These are phyloP conservation scores for Cyclophora punctaria DNA, from an alignment of 2,888 invertebrate species.

Conservation along the genomic window DNA sequence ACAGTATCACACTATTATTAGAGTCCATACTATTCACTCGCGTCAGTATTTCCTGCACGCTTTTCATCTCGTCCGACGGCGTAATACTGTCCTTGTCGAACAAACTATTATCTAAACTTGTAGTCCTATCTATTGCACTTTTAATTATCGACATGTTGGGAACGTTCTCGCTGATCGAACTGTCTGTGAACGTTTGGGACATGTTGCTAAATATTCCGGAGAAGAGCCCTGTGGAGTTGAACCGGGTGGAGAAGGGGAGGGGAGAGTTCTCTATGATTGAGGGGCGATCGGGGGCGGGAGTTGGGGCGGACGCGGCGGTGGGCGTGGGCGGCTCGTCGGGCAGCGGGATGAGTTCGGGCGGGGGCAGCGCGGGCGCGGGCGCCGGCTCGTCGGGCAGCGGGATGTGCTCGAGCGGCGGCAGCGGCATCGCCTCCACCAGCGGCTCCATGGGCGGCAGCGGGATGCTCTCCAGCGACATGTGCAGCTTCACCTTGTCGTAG, in stretches of 20 bases:
- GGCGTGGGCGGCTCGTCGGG: slow-evolving; percentile 56
- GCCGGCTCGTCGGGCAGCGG: slow-evolving; percentile 55
- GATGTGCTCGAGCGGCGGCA: slow-evolving; percentile 56
- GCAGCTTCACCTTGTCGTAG: slow-evolving; percentile 40
- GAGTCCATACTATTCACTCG: slow-evolving; percentile 72
- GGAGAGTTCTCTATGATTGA: slow-evolving; percentile 43
- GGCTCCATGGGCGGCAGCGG: slow-evolving; percentile 40
- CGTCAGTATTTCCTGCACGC: slow-evolving; percentile 66
- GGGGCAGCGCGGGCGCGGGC: slow-evolving; percentile 36
- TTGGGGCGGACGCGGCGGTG: slow-evolving; percentile 36
- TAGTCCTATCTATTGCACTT: slow-evolving; percentile 70
- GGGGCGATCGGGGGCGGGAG: slow-evolving; percentile 33
- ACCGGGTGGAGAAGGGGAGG: slow-evolving; percentile 52
- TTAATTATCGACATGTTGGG: slow-evolving; percentile 68
- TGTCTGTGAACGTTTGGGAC: slow-evolving; percentile 47
- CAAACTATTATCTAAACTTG: slow-evolving; percentile 61
- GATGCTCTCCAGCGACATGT: slow-evolving; percentile 58
- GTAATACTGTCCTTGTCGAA: slow-evolving; percentile 57
- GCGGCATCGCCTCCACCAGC: slow-evolving; percentile 57
- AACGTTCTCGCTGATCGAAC: slow-evolving; percentile 52
- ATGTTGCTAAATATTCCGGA: slow-evolving; percentile 65
- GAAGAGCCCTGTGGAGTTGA: slow-evolving; percentile 60
- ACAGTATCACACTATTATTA: slow-evolving; percentile 66
- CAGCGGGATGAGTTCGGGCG: slow-evolving; percentile 56
- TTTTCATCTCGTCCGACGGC: slow-evolving; percentile 60